phyloP scores from a whole-genome alignment of 2,888 invertebrate species.

The Lasius fuliginosus region DNA sequence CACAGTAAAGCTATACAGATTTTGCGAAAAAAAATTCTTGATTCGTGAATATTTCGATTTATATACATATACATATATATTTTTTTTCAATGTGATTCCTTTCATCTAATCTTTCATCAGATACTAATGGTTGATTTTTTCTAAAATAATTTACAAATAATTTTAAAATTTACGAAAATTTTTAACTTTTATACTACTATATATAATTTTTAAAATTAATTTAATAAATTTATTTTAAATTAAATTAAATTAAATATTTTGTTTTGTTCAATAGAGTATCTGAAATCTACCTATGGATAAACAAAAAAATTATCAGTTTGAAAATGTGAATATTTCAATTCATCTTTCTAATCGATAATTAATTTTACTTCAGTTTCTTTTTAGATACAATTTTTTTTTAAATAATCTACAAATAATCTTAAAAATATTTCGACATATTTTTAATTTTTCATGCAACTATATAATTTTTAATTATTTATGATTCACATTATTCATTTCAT shows the following conservation, averaged over 20 bases:
- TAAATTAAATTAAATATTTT: not conserved
- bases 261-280: not conserved
- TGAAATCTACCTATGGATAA: not conserved
- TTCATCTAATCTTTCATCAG: not conserved
- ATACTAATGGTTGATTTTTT: slow-evolving; percentile 1
- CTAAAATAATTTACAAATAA: not conserved
- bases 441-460: not conserved
- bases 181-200: not conserved
- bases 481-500: not conserved
- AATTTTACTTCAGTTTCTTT: not conserved
- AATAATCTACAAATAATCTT: not conserved
- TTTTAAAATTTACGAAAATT: slow-evolving; percentile 1
- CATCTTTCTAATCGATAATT: not conserved
- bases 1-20: not conserved
- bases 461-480: not conserved
- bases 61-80: slow-evolving; percentile 21
- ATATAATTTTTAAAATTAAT: not conserved
- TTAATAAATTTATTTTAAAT: not conserved
- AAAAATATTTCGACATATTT: not conserved
- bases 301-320: not conserved
- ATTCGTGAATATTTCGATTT: slow-evolving; percentile 9
- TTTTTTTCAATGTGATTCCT: not conserved
- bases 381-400: not conserved
- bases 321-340: not conserved
- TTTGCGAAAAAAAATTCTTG: slow-evolving; percentile 5